phyloP scores from a whole-genome alignment of 1,140 invertebrate species.

The Drosophila navojoa region DNA sequence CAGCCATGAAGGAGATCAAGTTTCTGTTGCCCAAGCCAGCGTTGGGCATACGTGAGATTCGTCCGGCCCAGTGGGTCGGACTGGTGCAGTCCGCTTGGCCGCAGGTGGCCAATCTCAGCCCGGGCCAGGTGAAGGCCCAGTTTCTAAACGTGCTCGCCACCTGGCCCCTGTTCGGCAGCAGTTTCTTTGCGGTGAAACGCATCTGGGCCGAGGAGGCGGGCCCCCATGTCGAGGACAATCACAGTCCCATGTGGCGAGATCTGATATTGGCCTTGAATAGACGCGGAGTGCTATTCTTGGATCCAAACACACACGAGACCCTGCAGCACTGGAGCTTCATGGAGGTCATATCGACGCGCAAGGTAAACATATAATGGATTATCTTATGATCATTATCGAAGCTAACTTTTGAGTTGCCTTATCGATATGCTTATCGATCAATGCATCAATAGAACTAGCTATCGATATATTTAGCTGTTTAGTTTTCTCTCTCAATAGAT shows the following conservation, averaged over 20 bases:
- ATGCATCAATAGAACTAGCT: too few species aligned
- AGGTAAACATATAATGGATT: slow-evolving; percentile 86
- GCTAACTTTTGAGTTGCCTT: too few species aligned
- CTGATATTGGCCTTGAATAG: slow-evolving; percentile 97
- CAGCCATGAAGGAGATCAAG: slow-evolving; percentile 93
- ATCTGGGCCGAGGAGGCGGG: slow-evolving; percentile 85
- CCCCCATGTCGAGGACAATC: slow-evolving; percentile 80
- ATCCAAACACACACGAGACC: slow-evolving; percentile 95
- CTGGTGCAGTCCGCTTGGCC: slow-evolving; percentile 94
- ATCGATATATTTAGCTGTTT: too few species aligned
- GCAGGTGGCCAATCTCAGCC: slow-evolving; percentile 84
- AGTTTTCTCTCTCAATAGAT: too few species aligned
- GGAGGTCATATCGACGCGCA: slow-evolving; percentile 97
- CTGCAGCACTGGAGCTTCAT: slow-evolving; percentile 95
- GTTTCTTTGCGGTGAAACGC: slow-evolving; percentile 97
- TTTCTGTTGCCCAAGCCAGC: slow-evolving; percentile 96
- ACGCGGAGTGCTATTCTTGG: slow-evolving; percentile 96
- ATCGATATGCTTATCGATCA: too few species aligned
- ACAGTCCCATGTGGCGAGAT: slow-evolving; percentile 90
- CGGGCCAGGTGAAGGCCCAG: slow-evolving; percentile 84
- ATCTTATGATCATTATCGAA: too few species aligned
- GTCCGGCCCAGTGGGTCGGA: slow-evolving; percentile 94
- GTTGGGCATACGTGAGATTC: slow-evolving; percentile 91
- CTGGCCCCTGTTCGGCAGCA: slow-evolving; percentile 98
- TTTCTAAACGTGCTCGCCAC: slow-evolving; percentile 91